phyloP scores from a whole-genome alignment of 2,888 invertebrate genomes.

The Pristionchus maxplancki region DNA sequence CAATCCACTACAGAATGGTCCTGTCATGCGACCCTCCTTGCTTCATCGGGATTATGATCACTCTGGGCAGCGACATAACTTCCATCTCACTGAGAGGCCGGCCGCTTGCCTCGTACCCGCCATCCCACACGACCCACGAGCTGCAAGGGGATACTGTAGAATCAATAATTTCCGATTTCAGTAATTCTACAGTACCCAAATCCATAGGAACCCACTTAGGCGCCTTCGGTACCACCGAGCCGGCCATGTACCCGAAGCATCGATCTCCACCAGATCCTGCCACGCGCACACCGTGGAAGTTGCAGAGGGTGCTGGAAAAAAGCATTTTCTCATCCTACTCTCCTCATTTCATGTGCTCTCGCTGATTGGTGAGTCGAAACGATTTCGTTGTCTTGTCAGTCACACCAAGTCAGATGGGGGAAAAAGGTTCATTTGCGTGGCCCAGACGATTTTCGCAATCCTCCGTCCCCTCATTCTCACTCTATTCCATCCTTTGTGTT shows the following conservation, averaged over 20 bases:
- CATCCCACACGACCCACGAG: conserved; percentile 1
- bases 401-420: too few relatives aligned
- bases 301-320: conserved; percentile 18
- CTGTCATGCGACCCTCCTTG: not conserved
- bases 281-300: conserved; percentile 1
- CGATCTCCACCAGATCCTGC: not conserved
- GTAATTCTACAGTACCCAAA: too few relatives aligned
- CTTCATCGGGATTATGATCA: not conserved
- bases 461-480: too few relatives aligned
- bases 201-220: not conserved
- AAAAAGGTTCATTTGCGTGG: too few relatives aligned
- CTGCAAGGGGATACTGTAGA: not conserved
- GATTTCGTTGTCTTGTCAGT: not conserved
- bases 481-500: too few relatives aligned
- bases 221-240: conserved; percentile 1
- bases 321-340: too few relatives aligned
- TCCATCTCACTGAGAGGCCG: conserved; percentile 16
- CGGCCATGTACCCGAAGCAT: conserved; percentile 8
- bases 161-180: not conserved
- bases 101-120: not conserved
- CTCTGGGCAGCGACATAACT: not conserved
- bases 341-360: not conserved
- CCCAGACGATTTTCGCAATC: too few relatives aligned
- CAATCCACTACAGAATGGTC: not conserved
- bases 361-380: too few relatives aligned